Base-by-base conservation (phyloP, 2,797 vertebrate genomes). In the Danio jaintianensis region DNA sequence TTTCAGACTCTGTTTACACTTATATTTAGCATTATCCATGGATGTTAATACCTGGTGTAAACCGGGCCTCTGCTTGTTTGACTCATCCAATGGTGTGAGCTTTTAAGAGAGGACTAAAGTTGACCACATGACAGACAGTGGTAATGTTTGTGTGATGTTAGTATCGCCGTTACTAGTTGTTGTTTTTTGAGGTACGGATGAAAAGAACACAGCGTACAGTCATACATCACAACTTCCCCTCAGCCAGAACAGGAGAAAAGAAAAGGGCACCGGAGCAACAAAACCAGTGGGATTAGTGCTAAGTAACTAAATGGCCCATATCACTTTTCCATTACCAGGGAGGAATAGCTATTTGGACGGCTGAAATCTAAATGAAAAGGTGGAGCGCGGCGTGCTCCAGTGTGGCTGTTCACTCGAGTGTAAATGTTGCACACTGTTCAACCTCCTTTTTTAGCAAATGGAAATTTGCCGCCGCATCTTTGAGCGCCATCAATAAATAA, bases 401-500 rank as follows among this genome's bases (percentile, higher is more conserved):
- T 82, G 75, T 86, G n/a, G 67, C 43, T 80, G 84, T 80, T 89
- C 86, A 68, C 70, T 86, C 84, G 38, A 29, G 87, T 89, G 87
- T 85, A 89, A 89, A 90, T 84, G 85, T 81, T 82, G 82, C 84
- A 75, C 56, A 73, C 82, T 75, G 69, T 67, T 69, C 64, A 75
- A 42, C 71, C 20, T n/a, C 70, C 61, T 86, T 67, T 80, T 55
- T 68, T 81, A 87, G 87, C 87, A 91, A 92, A 93, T 92, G 90
- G 90, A 90, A 86, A 86, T 85, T 83, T 86, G 75, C 86, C 87
- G 53, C 90, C 86, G 78, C 78, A 86, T 92, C 89, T 90, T 89
- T 56, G 58, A 88, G 88, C 55, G 74, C 85, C 91, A 93, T 94
- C 89, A 94, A 94, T 94, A 94, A 94, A 90, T 94, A 93, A 94